phyloP scores from a whole-genome alignment of 1,140 invertebrate species.

The Contarinia nasturtii region DNA sequence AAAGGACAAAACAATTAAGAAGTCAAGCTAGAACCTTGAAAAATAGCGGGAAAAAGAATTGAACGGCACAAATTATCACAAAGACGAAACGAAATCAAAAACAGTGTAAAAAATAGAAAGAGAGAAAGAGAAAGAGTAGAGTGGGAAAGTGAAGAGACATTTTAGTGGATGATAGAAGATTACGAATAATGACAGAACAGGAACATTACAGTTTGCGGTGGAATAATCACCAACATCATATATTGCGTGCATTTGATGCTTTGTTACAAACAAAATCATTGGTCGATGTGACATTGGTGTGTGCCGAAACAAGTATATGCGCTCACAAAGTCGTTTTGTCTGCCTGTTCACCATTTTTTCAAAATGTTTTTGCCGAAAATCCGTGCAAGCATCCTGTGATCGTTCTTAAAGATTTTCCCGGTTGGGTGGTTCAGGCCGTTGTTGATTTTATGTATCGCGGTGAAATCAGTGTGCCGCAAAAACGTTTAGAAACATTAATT shows the following conservation, averaged over 20 bases:
- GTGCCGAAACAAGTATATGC: slow-evolving; percentile 58
- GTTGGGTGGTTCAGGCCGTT: slow-evolving; percentile 69
- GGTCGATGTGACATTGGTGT: slow-evolving; percentile 76
- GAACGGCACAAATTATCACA: no score
- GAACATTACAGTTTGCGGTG: slow-evolving; percentile 79
- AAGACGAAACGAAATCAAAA: no score
- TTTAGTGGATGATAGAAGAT: no score
- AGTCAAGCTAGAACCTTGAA: no score
- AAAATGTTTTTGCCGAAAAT: slow-evolving; percentile 71
- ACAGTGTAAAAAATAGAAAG: no score
- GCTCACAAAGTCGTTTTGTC: slow-evolving; percentile 81
- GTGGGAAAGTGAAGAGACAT: no score
- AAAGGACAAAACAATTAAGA: no score
- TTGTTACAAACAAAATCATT: slow-evolving; percentile 65
- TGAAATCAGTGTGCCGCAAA: slow-evolving; percentile 68
- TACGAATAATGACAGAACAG: slow-evolving; percentile 28
- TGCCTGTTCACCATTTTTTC: slow-evolving; percentile 78
- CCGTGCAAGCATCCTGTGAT: slow-evolving; percentile 88
- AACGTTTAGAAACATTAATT: slow-evolving; percentile 60
- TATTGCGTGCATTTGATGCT: slow-evolving; percentile 67
- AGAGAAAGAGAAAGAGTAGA: no score
- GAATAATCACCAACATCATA: slow-evolving; percentile 79
- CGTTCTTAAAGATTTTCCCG: slow-evolving; percentile 70
- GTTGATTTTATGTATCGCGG: slow-evolving; percentile 87
- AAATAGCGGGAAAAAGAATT: no score